Percentiles rank a stretch among this genome's conserved stretches.
These are phyloP conservation scores for Protaetia brevitarsis DNA, from an alignment of 1,140 invertebrate species.

Conservation along the genomic window DNA sequence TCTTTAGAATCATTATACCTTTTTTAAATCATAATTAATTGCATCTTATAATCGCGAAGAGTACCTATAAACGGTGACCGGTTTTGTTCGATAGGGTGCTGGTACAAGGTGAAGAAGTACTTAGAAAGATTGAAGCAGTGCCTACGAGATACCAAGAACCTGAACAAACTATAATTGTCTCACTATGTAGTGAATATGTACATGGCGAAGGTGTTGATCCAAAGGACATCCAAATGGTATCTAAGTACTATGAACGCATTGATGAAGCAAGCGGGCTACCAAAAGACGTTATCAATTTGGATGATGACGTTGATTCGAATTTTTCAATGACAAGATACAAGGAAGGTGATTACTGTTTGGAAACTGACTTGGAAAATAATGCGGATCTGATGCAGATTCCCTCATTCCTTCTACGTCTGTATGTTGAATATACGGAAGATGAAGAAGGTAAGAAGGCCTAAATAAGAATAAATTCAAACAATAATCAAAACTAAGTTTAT, in stretches of 20 bases:
- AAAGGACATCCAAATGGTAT: conserved; percentile 8
- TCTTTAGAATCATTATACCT: neutral
- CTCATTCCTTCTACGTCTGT: too few relatives aligned
- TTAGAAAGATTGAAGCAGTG: conserved; percentile 52
- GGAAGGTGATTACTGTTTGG: conserved; percentile 21
- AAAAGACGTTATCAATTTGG: conserved; percentile 18
- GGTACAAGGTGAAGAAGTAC: conserved; percentile 53
- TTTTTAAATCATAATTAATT: neutral
- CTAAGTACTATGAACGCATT: neutral
- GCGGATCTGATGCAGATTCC: too few relatives aligned
- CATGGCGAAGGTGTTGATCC: conserved; percentile 28
- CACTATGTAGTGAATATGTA: conserved; percentile 43
- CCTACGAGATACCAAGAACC: conserved; percentile 54
- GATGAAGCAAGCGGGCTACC: neutral
- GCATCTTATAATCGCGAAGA: too few relatives aligned
- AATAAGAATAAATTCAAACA: too few relatives aligned
- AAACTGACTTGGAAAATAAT: conserved; percentile 21
- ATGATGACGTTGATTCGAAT: conserved; percentile 23
- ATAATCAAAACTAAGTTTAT: too few relatives aligned
- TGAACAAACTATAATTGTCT: conserved; percentile 47
- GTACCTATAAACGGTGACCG: neutral
- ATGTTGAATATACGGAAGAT: too few relatives aligned
- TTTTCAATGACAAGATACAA: conserved; percentile 15
- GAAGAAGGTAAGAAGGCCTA: too few relatives aligned
- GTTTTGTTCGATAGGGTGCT: conserved; percentile 50